These are phyloP conservation scores for Bambusicola thoracicus DNA, from an alignment of 2,113 vertebrate species.

Conservation along the genomic window DNA sequence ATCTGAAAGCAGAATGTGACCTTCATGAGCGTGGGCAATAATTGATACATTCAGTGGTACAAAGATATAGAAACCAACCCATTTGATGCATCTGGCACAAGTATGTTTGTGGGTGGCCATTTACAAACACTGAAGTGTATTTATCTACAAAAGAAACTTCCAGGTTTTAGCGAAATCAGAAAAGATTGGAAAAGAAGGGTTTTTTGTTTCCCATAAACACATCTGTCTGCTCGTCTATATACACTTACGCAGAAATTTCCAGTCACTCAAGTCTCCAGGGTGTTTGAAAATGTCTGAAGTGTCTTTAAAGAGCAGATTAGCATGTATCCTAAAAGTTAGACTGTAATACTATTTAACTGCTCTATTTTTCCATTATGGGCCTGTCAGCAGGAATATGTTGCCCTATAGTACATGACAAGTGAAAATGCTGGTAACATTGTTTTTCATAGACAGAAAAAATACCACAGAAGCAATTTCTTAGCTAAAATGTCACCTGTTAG, in stretches of 20 bases:
- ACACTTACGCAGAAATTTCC: slow-evolving; percentile 57
- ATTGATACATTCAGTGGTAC: not conserved
- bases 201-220: slow-evolving; percentile 58
- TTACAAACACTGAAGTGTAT: not conserved
- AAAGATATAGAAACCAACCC: not conserved
- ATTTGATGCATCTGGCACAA: not conserved
- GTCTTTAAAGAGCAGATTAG: slow-evolving; percentile 84
- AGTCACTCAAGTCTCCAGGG: slow-evolving; percentile 72
- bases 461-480: slow-evolving; percentile 88
- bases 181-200: not conserved
- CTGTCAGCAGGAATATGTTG: slow-evolving; percentile 85
- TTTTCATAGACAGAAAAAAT: slow-evolving; percentile 86
- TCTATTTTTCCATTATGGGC: slow-evolving; percentile 85
- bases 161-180: slow-evolving; percentile 44
- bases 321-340: slow-evolving; percentile 85
- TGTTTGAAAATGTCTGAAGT: slow-evolving; percentile 80
- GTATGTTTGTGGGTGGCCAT: slow-evolving; percentile 14
- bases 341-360: slow-evolving; percentile 82
- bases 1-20: not conserved
- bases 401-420: slow-evolving; percentile 87
- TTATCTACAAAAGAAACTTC: slow-evolving; percentile 2
- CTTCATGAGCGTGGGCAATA: not conserved
- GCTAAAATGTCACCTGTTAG: slow-evolving; percentile 90
- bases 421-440: slow-evolving; percentile 86
- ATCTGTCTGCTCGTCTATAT: slow-evolving; percentile 63